These are phyloP conservation scores for Equus quagga DNA, from an alignment of 2,113 vertebrate species.

Conservation along the genomic window DNA sequence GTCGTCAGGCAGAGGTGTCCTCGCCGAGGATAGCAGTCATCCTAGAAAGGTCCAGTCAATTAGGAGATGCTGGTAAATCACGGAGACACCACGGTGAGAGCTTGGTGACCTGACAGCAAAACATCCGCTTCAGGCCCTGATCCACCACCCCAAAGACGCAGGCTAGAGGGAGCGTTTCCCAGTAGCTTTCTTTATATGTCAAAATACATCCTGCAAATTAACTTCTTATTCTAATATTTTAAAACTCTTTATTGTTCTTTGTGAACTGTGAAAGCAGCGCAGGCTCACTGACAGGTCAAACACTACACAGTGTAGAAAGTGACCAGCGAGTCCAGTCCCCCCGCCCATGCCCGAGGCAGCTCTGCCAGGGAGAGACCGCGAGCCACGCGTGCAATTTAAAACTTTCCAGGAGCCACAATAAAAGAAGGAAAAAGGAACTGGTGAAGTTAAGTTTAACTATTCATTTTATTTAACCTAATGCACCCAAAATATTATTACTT, in stretches of 20 bases:
- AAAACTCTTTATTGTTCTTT: background rate
- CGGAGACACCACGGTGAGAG: background rate
- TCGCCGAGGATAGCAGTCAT: conserved; percentile 30
- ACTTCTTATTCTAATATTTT: background rate
- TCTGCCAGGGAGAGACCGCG: background rate
- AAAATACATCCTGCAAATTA: background rate
- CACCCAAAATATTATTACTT: background rate
- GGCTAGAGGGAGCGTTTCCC: background rate
- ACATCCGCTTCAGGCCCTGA: conserved; percentile 39
- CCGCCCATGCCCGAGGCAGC: background rate
- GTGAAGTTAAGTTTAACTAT: background rate
- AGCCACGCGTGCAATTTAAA: background rate
- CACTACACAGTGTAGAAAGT: background rate
- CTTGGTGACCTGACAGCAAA: background rate
- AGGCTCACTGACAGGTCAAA: background rate
- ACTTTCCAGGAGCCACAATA: background rate
- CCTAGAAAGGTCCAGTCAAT: background rate
- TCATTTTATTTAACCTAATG: background rate
- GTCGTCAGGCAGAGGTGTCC: conserved; percentile 48
- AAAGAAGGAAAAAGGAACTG: background rate
- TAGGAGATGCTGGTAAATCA: conserved; percentile 62
- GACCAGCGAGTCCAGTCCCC: background rate
- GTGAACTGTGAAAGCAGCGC: background rate
- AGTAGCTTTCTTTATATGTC: background rate
- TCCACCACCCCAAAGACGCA: background rate